These are phyloP conservation scores for Litoditis marina DNA, from an alignment of 2,888 invertebrate genomes.

Conservation along the genomic window DNA sequence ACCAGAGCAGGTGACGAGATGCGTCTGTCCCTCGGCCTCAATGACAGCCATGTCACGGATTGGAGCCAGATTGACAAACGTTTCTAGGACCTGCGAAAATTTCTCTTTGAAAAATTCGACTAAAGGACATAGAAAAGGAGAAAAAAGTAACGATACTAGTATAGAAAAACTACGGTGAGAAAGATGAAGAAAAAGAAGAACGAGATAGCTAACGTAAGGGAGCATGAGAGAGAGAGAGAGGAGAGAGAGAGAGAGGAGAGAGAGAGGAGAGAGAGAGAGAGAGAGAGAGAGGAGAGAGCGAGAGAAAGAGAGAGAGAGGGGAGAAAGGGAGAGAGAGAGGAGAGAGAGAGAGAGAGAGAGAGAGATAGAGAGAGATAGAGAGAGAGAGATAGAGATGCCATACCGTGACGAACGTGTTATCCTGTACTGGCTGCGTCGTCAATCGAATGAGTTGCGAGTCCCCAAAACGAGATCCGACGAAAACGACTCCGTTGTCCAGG, in stretches of 20 bases:
- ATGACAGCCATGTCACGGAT: slow-evolving; percentile 70
- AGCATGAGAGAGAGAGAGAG: too few species aligned
- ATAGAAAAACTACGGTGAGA: too few species aligned
- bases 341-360: too few species aligned
- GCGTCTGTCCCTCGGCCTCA: slow-evolving; percentile 81
- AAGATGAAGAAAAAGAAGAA: not conserved
- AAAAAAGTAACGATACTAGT: too few species aligned
- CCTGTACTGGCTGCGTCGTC: slow-evolving; percentile 28
- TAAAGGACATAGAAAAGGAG: not conserved
- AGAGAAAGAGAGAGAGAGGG: too few species aligned
- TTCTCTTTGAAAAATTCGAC: not conserved
- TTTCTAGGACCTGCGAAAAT: slow-evolving; percentile 80
- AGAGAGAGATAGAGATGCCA: not conserved
- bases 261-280: too few species aligned
- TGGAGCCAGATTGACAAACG: slow-evolving; percentile 92
- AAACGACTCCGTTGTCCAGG: slow-evolving; percentile 94
- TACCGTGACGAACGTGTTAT: slow-evolving; percentile 81
- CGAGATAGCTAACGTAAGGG: too few species aligned
- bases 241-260: too few species aligned
- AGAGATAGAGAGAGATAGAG: not conserved
- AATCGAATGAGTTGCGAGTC: slow-evolving; percentile 84
- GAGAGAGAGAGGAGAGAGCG: too few species aligned
- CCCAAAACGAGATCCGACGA: slow-evolving; percentile 86
- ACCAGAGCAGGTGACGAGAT: slow-evolving; percentile 94
- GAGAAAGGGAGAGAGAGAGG: too few species aligned